Evolutionary conservation across 2,113 vertebrate genomes (phyloP).

Genomic region (Lamprotornis superbus): DNA sequence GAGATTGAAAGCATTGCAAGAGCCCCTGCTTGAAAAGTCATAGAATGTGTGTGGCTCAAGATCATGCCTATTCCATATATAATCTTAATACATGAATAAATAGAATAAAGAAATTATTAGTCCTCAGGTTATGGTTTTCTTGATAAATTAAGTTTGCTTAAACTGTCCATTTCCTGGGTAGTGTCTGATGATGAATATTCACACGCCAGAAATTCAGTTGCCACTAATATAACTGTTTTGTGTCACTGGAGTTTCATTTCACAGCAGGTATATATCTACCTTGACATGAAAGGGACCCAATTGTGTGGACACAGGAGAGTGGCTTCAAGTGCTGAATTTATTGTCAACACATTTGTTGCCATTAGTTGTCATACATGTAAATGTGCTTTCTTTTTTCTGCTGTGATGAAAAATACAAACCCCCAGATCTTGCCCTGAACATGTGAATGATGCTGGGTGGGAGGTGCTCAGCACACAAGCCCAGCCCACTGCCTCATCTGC

Average conservation of each 20-base stretch:
- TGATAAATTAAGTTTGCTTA: neutral
- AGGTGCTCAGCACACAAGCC: neutral
- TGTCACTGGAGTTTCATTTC: neutral
- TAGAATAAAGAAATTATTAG: neutral
- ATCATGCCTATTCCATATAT: neutral
- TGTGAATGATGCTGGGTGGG: neutral
- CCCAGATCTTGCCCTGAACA: neutral
- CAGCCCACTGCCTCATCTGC: neutral
- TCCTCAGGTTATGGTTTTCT: neutral
- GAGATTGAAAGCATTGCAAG: neutral
- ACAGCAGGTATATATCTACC: neutral
- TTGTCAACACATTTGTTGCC: neutral
- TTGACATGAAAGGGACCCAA: neutral
- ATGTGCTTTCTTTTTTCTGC: neutral
- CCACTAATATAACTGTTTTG: neutral
- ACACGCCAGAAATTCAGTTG: neutral
- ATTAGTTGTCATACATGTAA: neutral
- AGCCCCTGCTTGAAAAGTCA: neutral
- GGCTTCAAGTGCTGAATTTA: neutral
- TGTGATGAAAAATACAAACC: neutral
- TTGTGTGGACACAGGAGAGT: neutral
- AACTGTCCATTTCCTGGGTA: neutral
- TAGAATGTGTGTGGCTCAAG: neutral
- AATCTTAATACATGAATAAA: neutral
- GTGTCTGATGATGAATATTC: neutral